Evolutionary conservation across 1,140 invertebrate species (phyloP).

Genomic region (Papilio glaucus): DNA sequence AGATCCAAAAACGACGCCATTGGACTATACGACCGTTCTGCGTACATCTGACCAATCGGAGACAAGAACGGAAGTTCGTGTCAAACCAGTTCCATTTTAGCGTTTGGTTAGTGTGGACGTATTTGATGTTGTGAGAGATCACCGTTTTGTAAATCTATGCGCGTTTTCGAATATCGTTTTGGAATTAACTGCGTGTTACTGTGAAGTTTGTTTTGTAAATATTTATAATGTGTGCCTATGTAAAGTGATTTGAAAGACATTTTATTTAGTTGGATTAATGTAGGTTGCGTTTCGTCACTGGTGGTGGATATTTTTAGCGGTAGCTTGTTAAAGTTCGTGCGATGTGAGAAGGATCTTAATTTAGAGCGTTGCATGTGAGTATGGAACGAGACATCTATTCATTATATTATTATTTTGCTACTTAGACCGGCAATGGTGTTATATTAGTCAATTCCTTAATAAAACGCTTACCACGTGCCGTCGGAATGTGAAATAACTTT

Average conservation of each 20-base stretch:
- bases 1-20: conserved; percentile 46
- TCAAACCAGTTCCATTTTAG: conserved; percentile 80
- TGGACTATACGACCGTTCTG: conserved; percentile 56
- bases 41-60: conserved; percentile 62
- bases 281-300: conserved; percentile 72
- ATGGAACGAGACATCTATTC: conserved; percentile 63
- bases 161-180: conserved; percentile 44
- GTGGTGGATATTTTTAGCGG: conserved; percentile 76
- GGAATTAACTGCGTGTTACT: conserved; percentile 45
- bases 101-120: conserved; percentile 59
- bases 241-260: conserved; percentile 40
- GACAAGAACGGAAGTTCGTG: conserved; percentile 61
- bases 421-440: conserved; percentile 37
- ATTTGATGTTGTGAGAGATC: conserved; percentile 49
- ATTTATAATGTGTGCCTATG: conserved; percentile 31
- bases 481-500: not conserved
- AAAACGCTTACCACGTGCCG: not conserved
- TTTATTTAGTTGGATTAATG: conserved; percentile 47
- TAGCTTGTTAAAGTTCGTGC: conserved; percentile 73
- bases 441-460: not conserved
- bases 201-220: conserved; percentile 42
- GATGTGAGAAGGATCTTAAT: conserved; percentile 73
- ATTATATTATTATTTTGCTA: conserved; percentile 55
- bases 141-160: conserved; percentile 45
- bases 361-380: conserved; percentile 75